Conservation (phyloP, 2,113 vertebrate species). For the Melanotaenia duboulayi region DNA sequence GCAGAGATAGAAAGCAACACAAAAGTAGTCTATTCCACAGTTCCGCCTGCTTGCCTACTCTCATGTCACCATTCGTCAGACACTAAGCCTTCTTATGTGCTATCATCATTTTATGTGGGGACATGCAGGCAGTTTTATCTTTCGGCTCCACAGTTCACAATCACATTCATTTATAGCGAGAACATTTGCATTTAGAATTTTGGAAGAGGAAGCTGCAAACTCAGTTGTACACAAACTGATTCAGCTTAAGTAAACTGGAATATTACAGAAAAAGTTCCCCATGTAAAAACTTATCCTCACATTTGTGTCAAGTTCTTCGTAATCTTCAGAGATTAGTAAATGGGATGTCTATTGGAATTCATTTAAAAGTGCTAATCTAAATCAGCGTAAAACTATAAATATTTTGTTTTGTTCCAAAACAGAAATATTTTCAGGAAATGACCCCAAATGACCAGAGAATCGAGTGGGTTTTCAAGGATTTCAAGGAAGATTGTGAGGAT, state of each 20-base stretch:
- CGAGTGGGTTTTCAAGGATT: slow-evolving; percentile 40
- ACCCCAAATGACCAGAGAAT: not conserved
- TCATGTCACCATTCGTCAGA: slow-evolving; percentile 42
- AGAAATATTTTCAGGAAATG: not conserved
- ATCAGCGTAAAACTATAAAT: slow-evolving; percentile 40
- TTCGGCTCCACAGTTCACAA: not conserved
- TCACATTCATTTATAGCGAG: not conserved
- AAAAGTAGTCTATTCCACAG: not conserved
- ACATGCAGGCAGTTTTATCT: not conserved
- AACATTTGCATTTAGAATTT: slow-evolving; percentile 58
- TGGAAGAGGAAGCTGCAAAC: slow-evolving; percentile 2
- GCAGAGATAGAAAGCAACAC: slow-evolving; percentile 42
- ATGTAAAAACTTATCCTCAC: slow-evolving; percentile 5
- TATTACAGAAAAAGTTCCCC: not conserved
- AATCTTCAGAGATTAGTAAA: slow-evolving; percentile 41
- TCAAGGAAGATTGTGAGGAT: slow-evolving; percentile 40
- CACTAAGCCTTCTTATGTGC: slow-evolving; percentile 70
- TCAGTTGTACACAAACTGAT: not conserved
- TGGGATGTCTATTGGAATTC: slow-evolving; percentile 26
- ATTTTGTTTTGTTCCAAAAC: slow-evolving; percentile 2
- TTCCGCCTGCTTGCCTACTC: slow-evolving; percentile 31
- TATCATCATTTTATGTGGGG: slow-evolving; percentile 33
- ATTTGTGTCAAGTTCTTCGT: slow-evolving; percentile 10
- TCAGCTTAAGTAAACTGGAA: not conserved
- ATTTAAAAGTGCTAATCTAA: slow-evolving; percentile 40